A percentile compares a stretch with the other conserved stretches of the same genome.
Evolutionary conservation across 2,888 invertebrate genomes (phyloP).

Genomic region (Dolichomitus sp.): DNA sequence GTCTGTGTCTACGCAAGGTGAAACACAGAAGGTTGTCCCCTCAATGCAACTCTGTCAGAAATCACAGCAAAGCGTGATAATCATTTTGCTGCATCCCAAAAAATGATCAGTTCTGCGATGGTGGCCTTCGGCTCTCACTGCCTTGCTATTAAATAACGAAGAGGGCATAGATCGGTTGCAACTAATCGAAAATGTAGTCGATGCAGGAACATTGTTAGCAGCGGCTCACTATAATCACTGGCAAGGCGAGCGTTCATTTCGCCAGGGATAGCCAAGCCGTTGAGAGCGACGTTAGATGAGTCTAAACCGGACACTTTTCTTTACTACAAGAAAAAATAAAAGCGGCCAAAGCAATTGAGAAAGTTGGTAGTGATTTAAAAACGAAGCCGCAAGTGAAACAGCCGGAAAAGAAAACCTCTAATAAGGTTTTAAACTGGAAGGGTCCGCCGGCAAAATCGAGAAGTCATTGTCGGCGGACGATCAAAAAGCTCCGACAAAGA

Average conservation of each 20-base stretch:
- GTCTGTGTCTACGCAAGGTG: too few species aligned
- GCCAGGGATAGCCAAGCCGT: conserved; percentile 41
- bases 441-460: too few species aligned
- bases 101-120: conserved; percentile 51
- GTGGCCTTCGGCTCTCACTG: conserved; percentile 40
- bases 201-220: conserved; percentile 39
- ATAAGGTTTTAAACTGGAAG: too few species aligned
- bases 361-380: conserved; percentile 28
- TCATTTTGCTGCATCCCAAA: conserved; percentile 51
- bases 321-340: conserved; percentile 42
- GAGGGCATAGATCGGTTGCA: conserved; percentile 40
- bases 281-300: conserved; percentile 48
- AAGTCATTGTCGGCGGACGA: too few species aligned
- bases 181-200: conserved; percentile 38
- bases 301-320: conserved; percentile 4
- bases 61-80: conserved; percentile 55
- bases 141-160: conserved; percentile 29
- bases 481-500: too few species aligned
- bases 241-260: conserved; percentile 53
- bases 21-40: conserved; percentile 9
- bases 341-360: conserved; percentile 30
- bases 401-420: too few species aligned
- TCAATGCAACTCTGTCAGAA: conserved; percentile 48
- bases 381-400: too few species aligned
- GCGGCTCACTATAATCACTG: conserved; percentile 43